Base-by-base conservation (phyloP, 2,888 invertebrate genomes). In the Sphaeridia pumilis region DNA sequence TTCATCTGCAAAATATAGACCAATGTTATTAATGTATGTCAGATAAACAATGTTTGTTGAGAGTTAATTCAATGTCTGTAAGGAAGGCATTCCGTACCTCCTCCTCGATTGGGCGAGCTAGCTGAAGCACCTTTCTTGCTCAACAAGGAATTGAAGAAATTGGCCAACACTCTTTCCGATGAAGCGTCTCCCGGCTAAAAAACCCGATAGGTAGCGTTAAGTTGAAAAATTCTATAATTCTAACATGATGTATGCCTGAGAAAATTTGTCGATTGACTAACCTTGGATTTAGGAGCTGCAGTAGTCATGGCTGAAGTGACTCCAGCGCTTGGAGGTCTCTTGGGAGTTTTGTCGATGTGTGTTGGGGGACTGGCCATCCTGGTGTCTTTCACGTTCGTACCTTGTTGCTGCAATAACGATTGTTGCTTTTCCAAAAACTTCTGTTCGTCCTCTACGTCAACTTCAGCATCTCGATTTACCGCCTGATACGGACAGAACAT, bases 121-220 rank as follows among this genome's bases (percentile, higher is more conserved):
- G 79, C 78, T 22, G 80, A 78, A 38, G 81, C 76, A 34, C 87
- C 83, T 75, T 93, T 93, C 79, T 94, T 95, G 74, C 87, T 86
- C 66, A 97, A 78, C 68, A 97, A 77, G 59, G 94, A 94, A 76
- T 95, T 95, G 76, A 97, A 97, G 79, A 97, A 97, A 74, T 87
- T 95, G 12, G 95, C 95, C 59, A 97, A 75, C 50, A 95, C 93
- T 56, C 93, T 90, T 74, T 94, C 94, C 57, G 85, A 85, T n/a
- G 86, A 83, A 48, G 86, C 76, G 71, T 87, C 86, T 70, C 84
- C 71, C 83, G 85, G 69, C 41, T n/a, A n/a, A n/a, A n/a, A n/a
- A n/a, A n/a, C n/a, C n/a, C n/a, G n/a, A n/a, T n/a, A n/a, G n/a
- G n/a, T n/a, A 67, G 65, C 49, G 42, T 47, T 49, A 47, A 4